A percentile compares a stretch with the other conserved stretches of the same genome.
Conservation (phyloP, 2,888 invertebrate genomes). For the Standfussiana lucernea region DNA sequence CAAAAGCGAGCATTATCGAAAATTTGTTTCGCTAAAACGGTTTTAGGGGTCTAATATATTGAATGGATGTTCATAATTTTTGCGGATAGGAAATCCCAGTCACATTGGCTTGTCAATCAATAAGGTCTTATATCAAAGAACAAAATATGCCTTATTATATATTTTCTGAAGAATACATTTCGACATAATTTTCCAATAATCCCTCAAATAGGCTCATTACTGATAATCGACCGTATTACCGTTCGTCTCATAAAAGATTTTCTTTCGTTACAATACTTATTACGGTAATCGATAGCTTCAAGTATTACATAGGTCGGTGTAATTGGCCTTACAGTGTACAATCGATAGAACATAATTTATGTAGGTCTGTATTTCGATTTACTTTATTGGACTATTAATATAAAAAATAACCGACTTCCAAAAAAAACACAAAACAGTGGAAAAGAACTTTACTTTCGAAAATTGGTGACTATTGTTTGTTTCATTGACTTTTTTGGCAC, state of each 20-base stretch:
- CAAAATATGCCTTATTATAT: background rate
- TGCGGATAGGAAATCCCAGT: background rate
- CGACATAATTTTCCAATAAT: slow-evolving; percentile 42
- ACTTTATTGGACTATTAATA: background rate
- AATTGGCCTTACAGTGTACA: slow-evolving; percentile 37
- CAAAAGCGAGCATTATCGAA: no score
- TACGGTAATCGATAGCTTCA: slow-evolving; percentile 6
- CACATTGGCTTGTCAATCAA: background rate
- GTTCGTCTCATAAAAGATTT: slow-evolving; percentile 32
- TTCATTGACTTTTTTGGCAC: no score
- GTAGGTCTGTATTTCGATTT: background rate
- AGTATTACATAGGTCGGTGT: slow-evolving; percentile 12
- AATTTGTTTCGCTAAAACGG: no score
- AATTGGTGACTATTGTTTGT: no score
- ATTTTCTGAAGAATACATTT: slow-evolving; percentile 9
- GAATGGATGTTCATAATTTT: background rate
- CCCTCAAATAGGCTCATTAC: slow-evolving; percentile 28
- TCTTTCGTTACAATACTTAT: slow-evolving; percentile 13
- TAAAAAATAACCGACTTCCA: no score
- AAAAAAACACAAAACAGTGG: no score
- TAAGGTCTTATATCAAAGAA: background rate
- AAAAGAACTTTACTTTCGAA: no score
- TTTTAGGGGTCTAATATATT: no score
- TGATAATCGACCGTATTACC: slow-evolving; percentile 15
- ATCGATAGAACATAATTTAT: background rate